Evolutionary conservation across 2,888 invertebrate genomes (phyloP), one percentile per base, ranked within the genome.

Genomic region (Scelioninae gen. 2): DNA sequence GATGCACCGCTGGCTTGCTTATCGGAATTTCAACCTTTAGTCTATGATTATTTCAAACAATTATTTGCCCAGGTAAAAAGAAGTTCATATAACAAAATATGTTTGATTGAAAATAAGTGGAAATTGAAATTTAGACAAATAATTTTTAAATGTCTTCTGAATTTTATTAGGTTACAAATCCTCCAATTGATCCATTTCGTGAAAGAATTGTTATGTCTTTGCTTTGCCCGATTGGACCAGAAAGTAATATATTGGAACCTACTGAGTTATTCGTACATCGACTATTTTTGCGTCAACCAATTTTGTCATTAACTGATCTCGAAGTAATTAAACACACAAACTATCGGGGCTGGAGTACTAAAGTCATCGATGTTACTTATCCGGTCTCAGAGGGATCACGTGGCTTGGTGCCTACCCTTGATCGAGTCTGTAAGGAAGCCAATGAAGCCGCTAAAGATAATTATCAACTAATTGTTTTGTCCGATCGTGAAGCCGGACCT

Each of bases 141-240:
- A 52, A 9, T 31, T 48, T 13, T 45, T 28, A 43, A 10, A 41
- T 25, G 3, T 25, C 13, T 43, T 15, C 13, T 28, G 0, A 57
- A 46, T 52, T 31, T 63, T 3, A 22, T 18, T 86, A 92, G 88
- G 91, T 97, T 79, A 99, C 99, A 80, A 99, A 99, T 89, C 99
- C 99, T 3, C 99, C 99, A 2, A 98, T 99, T 78, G 99, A 99
- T 89, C 99, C 99, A 33, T 98, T 99, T 82, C 91, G 97, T 80
- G 99, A 99, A 88, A 96, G 96, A 87, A 95, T 98, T 77, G 98
- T 99, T 73, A 99, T 99, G 98, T 97, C 98, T 0, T 89, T 99
- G 86, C 92, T 96, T 75, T 98, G 98, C 83, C 98, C 98, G 0
- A 92, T 99, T 81, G 99, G 99, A 0, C 99, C 99, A 0, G 96